Evolutionary conservation across 2,113 vertebrate genomes (phyloP).

Genomic region (Scolopax mira): DNA sequence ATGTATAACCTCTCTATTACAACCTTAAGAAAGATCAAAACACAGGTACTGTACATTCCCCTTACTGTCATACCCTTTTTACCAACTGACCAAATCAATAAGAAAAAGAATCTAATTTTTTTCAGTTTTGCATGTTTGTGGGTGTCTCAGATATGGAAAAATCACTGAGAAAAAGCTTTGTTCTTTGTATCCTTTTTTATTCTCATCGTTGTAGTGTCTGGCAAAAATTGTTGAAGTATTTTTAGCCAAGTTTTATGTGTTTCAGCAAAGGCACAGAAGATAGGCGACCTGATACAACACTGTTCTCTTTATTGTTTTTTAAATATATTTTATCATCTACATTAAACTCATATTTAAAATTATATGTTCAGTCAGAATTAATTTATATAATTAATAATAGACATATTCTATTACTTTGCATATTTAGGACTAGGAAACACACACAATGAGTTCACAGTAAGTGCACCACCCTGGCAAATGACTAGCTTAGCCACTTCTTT

Average conservation of each 20-base stretch:
- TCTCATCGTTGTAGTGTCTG: neutral
- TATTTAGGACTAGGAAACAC: neutral
- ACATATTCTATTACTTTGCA: neutral
- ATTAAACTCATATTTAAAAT: neutral
- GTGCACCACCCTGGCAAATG: neutral
- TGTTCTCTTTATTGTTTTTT: neutral
- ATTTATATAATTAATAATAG: neutral
- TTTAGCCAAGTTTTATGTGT: neutral
- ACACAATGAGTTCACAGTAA: neutral
- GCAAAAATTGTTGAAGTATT: neutral
- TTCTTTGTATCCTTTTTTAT: neutral
- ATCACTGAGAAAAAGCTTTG: neutral
- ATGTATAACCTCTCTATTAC: conserved; percentile 81
- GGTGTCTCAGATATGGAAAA: neutral
- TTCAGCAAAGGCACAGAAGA: neutral
- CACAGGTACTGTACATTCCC: conserved; percentile 72
- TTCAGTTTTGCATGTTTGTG: conserved; percentile 63
- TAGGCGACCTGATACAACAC: neutral
- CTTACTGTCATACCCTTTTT: conserved; percentile 78
- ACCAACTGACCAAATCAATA: conserved; percentile 71
- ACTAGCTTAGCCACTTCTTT: neutral
- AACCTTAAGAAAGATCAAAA: conserved; percentile 81
- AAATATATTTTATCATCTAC: neutral
- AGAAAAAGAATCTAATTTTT: conserved; percentile 40
- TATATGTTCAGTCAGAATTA: neutral